phyloP scores from a whole-genome alignment of 2,888 invertebrate species.

The Cosmia trapezina region DNA sequence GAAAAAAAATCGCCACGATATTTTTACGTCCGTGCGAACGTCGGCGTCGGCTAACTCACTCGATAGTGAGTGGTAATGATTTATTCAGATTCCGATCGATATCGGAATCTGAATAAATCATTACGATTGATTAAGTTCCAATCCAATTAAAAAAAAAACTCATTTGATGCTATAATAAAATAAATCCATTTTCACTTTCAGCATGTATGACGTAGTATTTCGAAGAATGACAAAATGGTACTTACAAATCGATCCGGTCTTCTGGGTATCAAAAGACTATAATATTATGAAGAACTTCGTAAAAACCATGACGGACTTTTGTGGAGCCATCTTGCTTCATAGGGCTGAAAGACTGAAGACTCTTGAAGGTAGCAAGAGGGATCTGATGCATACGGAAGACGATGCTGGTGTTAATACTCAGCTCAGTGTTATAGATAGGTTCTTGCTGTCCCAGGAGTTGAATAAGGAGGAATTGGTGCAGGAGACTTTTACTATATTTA shows the following conservation, averaged over 20 bases:
- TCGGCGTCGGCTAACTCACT: no score
- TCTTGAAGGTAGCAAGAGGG: slow-evolving; percentile 62
- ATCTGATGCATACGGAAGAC: slow-evolving; percentile 70
- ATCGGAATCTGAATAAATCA: no score
- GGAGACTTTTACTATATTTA: slow-evolving; percentile 84
- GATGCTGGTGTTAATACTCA: slow-evolving; percentile 73
- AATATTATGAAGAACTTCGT: slow-evolving; percentile 64
- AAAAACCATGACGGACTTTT: slow-evolving; percentile 64
- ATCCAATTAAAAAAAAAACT: no score
- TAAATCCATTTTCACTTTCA: slow-evolving; percentile 54
- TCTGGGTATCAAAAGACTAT: slow-evolving; percentile 71
- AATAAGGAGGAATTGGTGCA: slow-evolving; percentile 69
- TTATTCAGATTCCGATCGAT: no score
- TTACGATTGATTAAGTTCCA: no score
- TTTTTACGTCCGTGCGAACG: no score
- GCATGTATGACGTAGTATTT: slow-evolving; percentile 78
- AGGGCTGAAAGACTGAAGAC: slow-evolving; percentile 68
- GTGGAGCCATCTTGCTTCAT: slow-evolving; percentile 67
- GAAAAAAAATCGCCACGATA: no score
- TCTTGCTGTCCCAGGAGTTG: slow-evolving; percentile 78
- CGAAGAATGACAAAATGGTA: slow-evolving; percentile 85
- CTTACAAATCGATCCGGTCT: slow-evolving; percentile 80
- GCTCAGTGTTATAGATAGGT: slow-evolving; percentile 83
- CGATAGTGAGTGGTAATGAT: no score
- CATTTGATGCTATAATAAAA: background rate